Evolutionary conservation across 2,888 invertebrate species (phyloP), one percentile per base, ranked within the genome.

Genomic region (Exocentrus adspersus): DNA sequence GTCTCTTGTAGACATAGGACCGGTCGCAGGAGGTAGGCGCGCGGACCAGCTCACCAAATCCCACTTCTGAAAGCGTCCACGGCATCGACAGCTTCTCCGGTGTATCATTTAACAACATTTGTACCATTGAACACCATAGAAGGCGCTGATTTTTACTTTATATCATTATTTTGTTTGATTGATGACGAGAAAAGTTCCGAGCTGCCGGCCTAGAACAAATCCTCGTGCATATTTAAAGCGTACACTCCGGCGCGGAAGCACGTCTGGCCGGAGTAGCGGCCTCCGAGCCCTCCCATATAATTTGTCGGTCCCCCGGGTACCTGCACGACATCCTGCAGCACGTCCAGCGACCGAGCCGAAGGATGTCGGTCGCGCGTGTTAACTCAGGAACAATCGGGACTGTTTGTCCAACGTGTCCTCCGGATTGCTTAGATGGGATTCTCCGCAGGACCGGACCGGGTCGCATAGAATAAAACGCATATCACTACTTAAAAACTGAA

Each of bases 141-240:
- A n/a, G n/a, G n/a, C n/a, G n/a, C n/a, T n/a, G n/a, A n/a, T n/a
- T n/a, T n/a, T n/a, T n/a, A n/a, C n/a, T n/a, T n/a, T n/a, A n/a
- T n/a, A n/a, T n/a, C n/a, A n/a, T n/a, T n/a, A n/a, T n/a, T n/a
- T n/a, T n/a, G n/a, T n/a, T n/a, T n/a, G n/a, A n/a, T n/a, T n/a
- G n/a, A n/a, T n/a, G n/a, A n/a, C n/a, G n/a, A n/a, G n/a, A n/a
- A n/a, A n/a, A n/a, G n/a, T n/a, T n/a, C n/a, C 37, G 10, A 37
- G 5, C 37, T 14, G 37, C 12, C 6, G 1, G 37, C 6, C 37
- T 37, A 37, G 2, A 56, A 60, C 64, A 65, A 62, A 60, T 52
- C 60, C 42, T 41, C 57, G 65, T 68, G 60, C 62, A 68, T 68
- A 68, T 68, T 68, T 62, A 68, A 68, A 56, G 43, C 42, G 21